phyloP scores from a whole-genome alignment of 2,797 vertebrate species.

The Distichodus sexfasciatus region DNA sequence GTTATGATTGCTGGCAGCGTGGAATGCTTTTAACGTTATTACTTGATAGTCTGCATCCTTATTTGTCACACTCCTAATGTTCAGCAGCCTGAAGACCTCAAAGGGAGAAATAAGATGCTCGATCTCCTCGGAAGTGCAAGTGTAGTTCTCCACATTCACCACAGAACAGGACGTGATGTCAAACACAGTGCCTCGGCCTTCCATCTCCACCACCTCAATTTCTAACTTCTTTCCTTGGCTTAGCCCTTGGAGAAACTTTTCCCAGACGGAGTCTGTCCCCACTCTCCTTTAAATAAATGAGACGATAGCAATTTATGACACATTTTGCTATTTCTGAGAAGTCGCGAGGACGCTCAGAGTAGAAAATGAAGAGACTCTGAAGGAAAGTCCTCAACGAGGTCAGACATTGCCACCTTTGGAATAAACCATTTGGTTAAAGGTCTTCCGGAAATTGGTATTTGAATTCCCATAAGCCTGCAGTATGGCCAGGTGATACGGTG shows the following conservation, averaged over 20 bases:
- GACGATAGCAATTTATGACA: neutral
- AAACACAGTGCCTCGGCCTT: neutral
- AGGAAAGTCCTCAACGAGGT: slow-evolving; percentile 16
- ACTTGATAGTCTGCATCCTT: fast-evolving
- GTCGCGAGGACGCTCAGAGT: slow-evolving; percentile 8
- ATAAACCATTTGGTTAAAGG: neutral
- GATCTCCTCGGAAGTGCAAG: neutral
- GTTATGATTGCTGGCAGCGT: neutral
- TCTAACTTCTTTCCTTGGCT: neutral
- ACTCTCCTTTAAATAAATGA: too few species aligned
- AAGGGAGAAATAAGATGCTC: slow-evolving; percentile 15
- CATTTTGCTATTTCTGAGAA: neutral
- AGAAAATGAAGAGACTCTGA: slow-evolving; percentile 42
- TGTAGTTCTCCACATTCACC: slow-evolving; percentile 4
- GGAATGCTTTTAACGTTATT: neutral
- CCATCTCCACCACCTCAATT: neutral
- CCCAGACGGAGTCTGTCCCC: too few species aligned
- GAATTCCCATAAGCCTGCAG: slow-evolving; percentile 10
- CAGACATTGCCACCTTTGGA: neutral
- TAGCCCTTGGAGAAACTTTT: slow-evolving; percentile 10
- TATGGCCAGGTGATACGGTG: slow-evolving; percentile 6
- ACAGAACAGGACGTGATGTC: slow-evolving; percentile 24
- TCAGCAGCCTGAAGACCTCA: slow-evolving; percentile 14
- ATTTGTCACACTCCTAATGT: fast-evolving
- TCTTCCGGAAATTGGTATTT: fast-evolving